Evolutionary conservation across 2,888 invertebrate species (phyloP), one percentile per base, ranked within the genome.

Genomic region (Geophilus truncorum): DNA sequence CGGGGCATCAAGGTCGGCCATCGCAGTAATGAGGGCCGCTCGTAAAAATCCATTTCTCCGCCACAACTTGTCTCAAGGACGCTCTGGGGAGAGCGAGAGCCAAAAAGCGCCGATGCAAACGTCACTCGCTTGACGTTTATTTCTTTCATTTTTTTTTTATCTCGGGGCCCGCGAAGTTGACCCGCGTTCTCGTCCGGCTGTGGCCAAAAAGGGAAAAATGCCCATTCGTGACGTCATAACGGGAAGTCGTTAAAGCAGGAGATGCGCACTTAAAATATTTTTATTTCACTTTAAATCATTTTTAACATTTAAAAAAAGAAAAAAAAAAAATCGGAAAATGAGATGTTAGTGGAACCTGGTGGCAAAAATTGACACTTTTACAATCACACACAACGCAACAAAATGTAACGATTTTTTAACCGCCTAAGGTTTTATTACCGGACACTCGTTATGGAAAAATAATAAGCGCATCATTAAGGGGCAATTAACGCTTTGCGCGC

Each of bases 1-100:
- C 70, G 70, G 70, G 70, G 70, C 70, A 70, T 70, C 70, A 70
- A 70, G 70, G 70, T 70, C 70, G 70, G 70, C 70, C 70, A 70
- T 70, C 70, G 70, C 70, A 70, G 70, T 70, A 70, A 70, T 70
- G 70, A 70, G 70, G 70, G 70, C 28, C 70, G 70, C 25, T 70
- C 70, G 70, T 70, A 70, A 70, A 70, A 70, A 70, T 70, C 70
- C 70, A 70, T 70, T 70, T 70, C 70, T 70, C 70, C 70, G 70
- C 70, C 70, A 70, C 70, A 70, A 70, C 70, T 70, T 70, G 70
- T 70, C 70, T 70, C 70, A 70, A 70, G 70, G 70, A 70, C 70
- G 70, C 70, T 70, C 70, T 25, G n/a, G 70, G 70, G 70, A 70
- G 70, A 70, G 70, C 25, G 25, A 28, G 28, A 70, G 70, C 70